A percentile compares a stretch with the other conserved stretches of the same genome.
Evolutionary conservation across 64 coral and sea anemone species (phyloP).

Genomic region (Dendrophyllia cribrosa): DNA sequence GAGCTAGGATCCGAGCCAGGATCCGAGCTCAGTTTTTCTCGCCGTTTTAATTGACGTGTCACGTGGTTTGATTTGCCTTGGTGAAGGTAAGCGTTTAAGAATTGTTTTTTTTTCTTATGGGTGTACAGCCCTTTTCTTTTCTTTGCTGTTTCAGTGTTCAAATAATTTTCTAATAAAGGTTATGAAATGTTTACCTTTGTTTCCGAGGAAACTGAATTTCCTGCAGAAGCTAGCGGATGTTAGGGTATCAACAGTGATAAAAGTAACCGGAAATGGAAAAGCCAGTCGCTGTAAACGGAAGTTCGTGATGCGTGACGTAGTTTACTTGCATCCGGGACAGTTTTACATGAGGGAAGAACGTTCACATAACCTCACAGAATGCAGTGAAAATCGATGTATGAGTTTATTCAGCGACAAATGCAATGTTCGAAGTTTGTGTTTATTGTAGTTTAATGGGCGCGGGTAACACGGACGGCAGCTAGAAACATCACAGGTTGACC

Average conservation of each 20-base stretch:
- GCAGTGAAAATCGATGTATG: background rate
- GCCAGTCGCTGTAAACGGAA: too few species aligned
- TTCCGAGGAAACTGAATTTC: background rate
- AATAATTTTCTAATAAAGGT: background rate
- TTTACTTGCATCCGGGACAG: too few species aligned
- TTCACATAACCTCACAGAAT: background rate
- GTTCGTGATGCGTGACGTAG: too few species aligned
- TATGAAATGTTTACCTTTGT: slow-evolving; percentile 1
- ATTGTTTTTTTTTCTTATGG: slow-evolving; percentile 3
- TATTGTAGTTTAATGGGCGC: too few species aligned
- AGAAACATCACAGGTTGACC: background rate
- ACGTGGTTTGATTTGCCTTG: background rate
- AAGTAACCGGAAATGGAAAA: too few species aligned
- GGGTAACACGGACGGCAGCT: too few species aligned
- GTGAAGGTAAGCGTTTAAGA: background rate
- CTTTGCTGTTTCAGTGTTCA: background rate
- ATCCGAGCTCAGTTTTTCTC: background rate
- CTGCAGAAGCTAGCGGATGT: background rate
- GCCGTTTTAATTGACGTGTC: background rate
- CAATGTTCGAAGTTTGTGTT: too few species aligned
- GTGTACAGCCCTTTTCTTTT: background rate
- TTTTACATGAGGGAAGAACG: too few species aligned
- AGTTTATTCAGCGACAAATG: too few species aligned
- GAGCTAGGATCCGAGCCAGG: background rate
- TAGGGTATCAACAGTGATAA: too few species aligned